A percentile compares a stretch with the other conserved stretches of the same genome.
Evolutionary conservation across 2,888 invertebrate species (phyloP).

Genomic region (Stomorhina lunata): DNA sequence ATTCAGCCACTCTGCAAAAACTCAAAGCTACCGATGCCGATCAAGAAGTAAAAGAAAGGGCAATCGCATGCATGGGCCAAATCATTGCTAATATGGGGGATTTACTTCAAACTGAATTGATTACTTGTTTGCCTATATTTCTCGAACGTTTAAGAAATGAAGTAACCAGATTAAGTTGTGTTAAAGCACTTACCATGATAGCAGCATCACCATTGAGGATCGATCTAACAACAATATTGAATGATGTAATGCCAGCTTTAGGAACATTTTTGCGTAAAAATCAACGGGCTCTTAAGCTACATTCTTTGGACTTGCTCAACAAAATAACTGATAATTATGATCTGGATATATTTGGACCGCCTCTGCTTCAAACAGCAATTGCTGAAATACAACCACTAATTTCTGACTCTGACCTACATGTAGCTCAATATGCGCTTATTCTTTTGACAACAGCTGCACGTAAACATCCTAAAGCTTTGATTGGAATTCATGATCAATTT

Average conservation of each 20-base stretch:
- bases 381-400: conserved; percentile 94
- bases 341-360: conserved; percentile 81
- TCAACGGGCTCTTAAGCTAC: conserved; percentile 95
- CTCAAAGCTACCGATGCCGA: conserved; percentile 97
- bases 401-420: conserved; percentile 96
- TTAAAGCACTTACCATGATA: conserved; percentile 96
- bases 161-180: conserved; percentile 97
- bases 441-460: conserved; percentile 91
- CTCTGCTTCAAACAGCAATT: conserved; percentile 87
- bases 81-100: conserved; percentile 96
- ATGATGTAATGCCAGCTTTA: conserved; percentile 93
- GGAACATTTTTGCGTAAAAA: conserved; percentile 98
- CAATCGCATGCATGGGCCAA: conserved; percentile 98
- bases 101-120: conserved; percentile 88
- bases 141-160: conserved; percentile 97
- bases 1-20: conserved; percentile 90
- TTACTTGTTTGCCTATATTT: conserved; percentile 94
- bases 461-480: conserved; percentile 88
- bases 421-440: conserved; percentile 94
- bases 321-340: conserved; percentile 95
- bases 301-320: conserved; percentile 93
- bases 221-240: conserved; percentile 89
- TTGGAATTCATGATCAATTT: conserved; percentile 87
- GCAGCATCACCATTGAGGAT: conserved; percentile 94
- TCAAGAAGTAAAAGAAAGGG: conserved; percentile 99